These are phyloP conservation scores for Abscondita cerata DNA, from an alignment of 2,888 invertebrate genomes.

Conservation along the genomic window DNA sequence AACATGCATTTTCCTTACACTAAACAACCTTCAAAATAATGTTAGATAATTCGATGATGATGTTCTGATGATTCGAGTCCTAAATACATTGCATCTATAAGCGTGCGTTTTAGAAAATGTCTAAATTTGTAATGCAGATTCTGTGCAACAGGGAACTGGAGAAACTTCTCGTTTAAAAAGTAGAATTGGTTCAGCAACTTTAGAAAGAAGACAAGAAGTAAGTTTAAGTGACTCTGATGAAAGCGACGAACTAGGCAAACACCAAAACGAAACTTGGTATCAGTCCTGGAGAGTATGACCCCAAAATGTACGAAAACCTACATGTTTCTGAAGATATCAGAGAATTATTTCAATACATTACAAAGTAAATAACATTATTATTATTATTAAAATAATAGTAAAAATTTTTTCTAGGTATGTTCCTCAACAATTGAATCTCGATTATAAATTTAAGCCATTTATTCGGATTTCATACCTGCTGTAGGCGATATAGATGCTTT, in stretches of 20 bases:
- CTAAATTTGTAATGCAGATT: background rate
- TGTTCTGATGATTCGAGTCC: background rate
- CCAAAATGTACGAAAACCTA: constrained; percentile 82
- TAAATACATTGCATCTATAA: background rate
- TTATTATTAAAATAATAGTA: constrained; percentile 8
- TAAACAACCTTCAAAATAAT: background rate
- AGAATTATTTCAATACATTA: constrained; percentile 92
- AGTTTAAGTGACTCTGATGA: constrained; percentile 52
- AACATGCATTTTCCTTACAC: constrained; percentile 15
- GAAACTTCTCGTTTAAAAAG: constrained; percentile 42
- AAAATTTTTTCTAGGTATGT: constrained; percentile 76
- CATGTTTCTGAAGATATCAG: constrained; percentile 85
- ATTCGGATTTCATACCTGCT: constrained; percentile 97
- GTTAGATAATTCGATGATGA: constrained; percentile 53
- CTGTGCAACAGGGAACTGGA: constrained; percentile 28
- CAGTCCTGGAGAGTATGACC: constrained; percentile 72
- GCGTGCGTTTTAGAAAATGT: too few species aligned
- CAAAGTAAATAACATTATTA: constrained; percentile 78
- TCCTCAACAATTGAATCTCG: constrained; percentile 89
- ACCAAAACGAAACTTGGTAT: constrained; percentile 40
- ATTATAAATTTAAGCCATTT: constrained; percentile 91
- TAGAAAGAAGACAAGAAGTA: constrained; percentile 23
- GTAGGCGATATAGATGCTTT: constrained; percentile 99
- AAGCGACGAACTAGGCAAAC: constrained; percentile 39
- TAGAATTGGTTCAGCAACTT: constrained; percentile 37